Conservation (phyloP, 2,113 vertebrate species). For the Silurus asotus region DNA sequence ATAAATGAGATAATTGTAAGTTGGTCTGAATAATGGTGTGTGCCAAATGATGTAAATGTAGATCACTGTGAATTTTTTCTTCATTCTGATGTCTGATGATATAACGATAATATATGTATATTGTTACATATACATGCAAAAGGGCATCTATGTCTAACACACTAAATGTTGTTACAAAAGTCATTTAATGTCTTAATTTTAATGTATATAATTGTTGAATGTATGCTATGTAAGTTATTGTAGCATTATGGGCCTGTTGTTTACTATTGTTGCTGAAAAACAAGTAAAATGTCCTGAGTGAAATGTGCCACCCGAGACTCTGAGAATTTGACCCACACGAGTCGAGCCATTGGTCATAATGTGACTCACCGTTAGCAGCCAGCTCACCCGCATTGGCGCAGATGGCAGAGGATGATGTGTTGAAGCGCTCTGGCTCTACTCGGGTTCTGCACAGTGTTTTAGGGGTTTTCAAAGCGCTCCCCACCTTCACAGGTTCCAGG, state of each 20-base stretch:
- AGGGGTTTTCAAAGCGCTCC: constrained; percentile 66
- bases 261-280: background rate
- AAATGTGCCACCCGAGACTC: background rate
- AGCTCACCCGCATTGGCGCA: constrained; percentile 61
- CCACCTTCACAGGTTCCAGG: constrained; percentile 66
- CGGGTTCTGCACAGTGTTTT: constrained; percentile 62
- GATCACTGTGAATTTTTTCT: background rate
- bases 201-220: background rate
- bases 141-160: background rate
- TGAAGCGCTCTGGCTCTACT: constrained; percentile 65
- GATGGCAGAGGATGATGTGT: constrained; percentile 77
- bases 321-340: background rate
- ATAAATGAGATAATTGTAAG: too few species aligned
- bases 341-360: background rate
- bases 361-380: constrained; percentile 68
- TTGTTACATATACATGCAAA: background rate
- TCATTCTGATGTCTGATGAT: background rate
- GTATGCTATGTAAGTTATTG: background rate
- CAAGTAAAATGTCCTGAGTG: background rate
- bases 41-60: too few species aligned
- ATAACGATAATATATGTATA: background rate
- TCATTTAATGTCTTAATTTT: background rate
- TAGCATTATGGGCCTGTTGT: background rate
- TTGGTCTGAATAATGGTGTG: too few species aligned
- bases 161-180: background rate